Percentiles rank a stretch among this genome's conserved stretches.
Evolutionary conservation across 2,888 invertebrate genomes (phyloP).

Genomic region (Tenthredo amoena): DNA sequence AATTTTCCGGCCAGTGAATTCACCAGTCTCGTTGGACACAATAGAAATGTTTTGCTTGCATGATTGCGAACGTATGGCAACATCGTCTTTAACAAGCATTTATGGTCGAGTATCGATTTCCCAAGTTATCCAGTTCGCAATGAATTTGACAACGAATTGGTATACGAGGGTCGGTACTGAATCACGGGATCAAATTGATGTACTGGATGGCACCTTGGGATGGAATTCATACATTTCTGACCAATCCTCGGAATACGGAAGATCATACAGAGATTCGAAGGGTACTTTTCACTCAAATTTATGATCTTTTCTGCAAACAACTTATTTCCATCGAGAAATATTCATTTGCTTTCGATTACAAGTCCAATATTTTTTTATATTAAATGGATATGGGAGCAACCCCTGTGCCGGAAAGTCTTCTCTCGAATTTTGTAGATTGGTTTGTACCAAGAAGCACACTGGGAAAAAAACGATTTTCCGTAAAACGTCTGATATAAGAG

Average conservation of each 20-base stretch:
- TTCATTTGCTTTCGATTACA: too few species aligned
- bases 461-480: background rate
- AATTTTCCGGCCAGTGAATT: slow-evolving; percentile 62
- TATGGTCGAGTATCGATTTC: slow-evolving; percentile 60
- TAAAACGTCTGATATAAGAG: background rate
- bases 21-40: slow-evolving; percentile 66
- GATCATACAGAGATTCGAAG: background rate
- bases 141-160: slow-evolving; percentile 57
- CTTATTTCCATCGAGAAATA: too few species aligned
- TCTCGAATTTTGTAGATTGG: background rate
- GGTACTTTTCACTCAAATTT: background rate
- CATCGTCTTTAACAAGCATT: slow-evolving; percentile 58
- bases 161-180: slow-evolving; percentile 68
- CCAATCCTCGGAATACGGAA: background rate
- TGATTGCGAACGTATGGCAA: slow-evolving; percentile 62
- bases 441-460: background rate
- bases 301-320: background rate
- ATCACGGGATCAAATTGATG: slow-evolving; percentile 68
- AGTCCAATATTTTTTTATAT: background rate
- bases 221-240: slow-evolving; percentile 46
- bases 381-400: background rate
- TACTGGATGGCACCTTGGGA: slow-evolving; percentile 58
- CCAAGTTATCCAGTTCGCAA: slow-evolving; percentile 62
- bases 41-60: slow-evolving; percentile 60
- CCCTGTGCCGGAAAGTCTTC: background rate